Conservation (phyloP, 2,113 vertebrate genomes). For the Phylloscopus whistleri region DNA sequence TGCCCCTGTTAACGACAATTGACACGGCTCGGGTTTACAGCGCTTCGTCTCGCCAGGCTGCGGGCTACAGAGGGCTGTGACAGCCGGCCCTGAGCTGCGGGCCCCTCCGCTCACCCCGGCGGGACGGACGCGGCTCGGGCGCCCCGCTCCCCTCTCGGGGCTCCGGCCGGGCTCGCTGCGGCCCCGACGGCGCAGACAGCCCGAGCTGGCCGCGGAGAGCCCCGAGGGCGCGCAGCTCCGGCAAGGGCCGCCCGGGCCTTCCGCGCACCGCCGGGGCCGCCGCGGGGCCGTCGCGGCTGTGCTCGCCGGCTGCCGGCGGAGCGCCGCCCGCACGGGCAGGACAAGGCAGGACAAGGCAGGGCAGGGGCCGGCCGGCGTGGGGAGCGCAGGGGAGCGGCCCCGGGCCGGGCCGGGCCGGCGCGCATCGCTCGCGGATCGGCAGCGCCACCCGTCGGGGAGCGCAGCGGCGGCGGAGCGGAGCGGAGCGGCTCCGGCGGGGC, state of each 20-base stretch:
- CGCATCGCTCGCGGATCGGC: constrained; percentile 78
- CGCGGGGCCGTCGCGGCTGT: no score
- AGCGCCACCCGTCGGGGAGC: constrained; percentile 81
- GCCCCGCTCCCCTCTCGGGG: no score
- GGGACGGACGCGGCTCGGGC: not conserved
- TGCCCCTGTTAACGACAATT: not conserved
- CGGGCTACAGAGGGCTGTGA: not conserved
- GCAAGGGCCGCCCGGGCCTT: no score
- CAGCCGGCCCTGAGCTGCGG: not conserved
- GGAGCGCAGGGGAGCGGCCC: not conserved
- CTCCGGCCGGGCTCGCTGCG: not conserved
- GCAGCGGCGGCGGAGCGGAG: not conserved
- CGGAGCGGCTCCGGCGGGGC: not conserved
- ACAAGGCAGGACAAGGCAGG: no score
- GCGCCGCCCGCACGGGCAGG: no score
- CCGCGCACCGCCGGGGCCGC: no score
- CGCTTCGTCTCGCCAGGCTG: not conserved
- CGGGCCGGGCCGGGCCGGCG: not conserved
- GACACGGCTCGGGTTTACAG: not conserved
- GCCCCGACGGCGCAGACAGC: not conserved
- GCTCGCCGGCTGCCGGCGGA: no score
- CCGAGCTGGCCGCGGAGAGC: no score
- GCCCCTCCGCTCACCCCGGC: not conserved
- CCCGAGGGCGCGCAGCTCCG: not conserved
- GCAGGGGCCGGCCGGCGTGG: not conserved